phyloP scores from a whole-genome alignment of 2,113 vertebrate genomes.

The Seriola rivoliana region DNA sequence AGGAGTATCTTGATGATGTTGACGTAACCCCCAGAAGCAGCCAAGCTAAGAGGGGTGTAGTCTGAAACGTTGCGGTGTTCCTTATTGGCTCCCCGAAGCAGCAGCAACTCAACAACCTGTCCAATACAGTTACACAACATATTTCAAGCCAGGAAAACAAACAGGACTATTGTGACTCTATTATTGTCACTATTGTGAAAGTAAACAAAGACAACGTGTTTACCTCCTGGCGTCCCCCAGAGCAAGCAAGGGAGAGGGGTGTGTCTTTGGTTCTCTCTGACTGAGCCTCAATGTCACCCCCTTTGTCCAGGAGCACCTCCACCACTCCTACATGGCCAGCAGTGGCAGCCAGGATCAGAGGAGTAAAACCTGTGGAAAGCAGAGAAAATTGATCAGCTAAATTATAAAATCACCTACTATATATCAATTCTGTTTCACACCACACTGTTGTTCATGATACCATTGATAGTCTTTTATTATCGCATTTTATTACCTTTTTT shows the following conservation, averaged over 20 bases:
- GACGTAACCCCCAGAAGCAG: slow-evolving; percentile 98
- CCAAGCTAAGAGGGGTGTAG: slow-evolving; percentile 97
- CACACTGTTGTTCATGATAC: neutral
- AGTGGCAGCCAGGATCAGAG: slow-evolving; percentile 97
- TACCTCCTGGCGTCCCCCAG: slow-evolving; percentile 97
- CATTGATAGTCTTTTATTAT: neutral
- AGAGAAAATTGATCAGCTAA: neutral
- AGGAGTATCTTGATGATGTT: slow-evolving; percentile 99
- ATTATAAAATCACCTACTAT: neutral
- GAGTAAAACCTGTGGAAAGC: slow-evolving; percentile 90
- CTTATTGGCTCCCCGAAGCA: slow-evolving; percentile 98
- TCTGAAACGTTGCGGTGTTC: slow-evolving; percentile 99
- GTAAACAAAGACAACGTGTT: neutral
- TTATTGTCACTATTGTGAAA: neutral
- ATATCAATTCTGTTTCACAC: neutral
- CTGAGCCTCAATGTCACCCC: slow-evolving; percentile 98
- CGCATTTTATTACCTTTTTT: slow-evolving; percentile 90
- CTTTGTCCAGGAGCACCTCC: slow-evolving; percentile 98
- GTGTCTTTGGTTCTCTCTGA: slow-evolving; percentile 99
- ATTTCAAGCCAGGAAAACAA: slow-evolving; percentile 8
- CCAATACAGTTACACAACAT: slow-evolving; percentile 23
- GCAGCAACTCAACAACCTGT: slow-evolving; percentile 96
- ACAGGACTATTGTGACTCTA: neutral
- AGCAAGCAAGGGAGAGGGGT: slow-evolving; percentile 96
- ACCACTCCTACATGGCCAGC: slow-evolving; percentile 98